Conservation (phyloP, 2,797 vertebrate species). For the Platyrinchus mystaceus region DNA sequence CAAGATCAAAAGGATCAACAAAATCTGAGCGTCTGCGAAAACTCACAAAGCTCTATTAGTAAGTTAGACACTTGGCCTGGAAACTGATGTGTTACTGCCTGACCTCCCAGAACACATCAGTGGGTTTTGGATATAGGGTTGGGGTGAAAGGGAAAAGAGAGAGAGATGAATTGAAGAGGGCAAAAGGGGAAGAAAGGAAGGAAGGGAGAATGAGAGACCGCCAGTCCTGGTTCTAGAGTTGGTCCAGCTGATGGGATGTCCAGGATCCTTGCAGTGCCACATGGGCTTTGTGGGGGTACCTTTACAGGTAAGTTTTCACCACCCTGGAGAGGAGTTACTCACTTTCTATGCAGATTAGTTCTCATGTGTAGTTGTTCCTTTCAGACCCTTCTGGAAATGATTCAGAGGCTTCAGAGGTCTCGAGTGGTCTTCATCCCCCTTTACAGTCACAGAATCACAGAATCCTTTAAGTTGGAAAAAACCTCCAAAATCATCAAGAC, state of each 20-base stretch:
- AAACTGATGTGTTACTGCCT: no score
- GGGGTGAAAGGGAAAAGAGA: background rate
- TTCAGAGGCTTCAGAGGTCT: background rate
- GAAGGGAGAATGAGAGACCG: background rate
- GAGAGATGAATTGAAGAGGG: background rate
- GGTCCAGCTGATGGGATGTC: background rate
- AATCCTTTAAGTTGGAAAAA: background rate
- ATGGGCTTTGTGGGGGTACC: accelerated
- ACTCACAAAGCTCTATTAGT: background rate
- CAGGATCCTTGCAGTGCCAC: background rate
- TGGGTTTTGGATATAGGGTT: accelerated
- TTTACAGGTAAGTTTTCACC: accelerated
- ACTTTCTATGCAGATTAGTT: background rate
- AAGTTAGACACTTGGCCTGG: no score
- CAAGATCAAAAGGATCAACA: accelerated
- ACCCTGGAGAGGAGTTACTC: background rate
- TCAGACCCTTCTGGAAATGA: background rate
- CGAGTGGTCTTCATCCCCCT: no score
- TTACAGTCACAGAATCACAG: background rate
- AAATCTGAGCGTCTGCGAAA: background rate
- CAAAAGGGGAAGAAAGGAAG: background rate
- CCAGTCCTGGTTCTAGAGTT: background rate
- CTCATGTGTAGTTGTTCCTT: no score
- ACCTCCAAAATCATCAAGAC: no score
- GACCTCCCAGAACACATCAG: accelerated